Conservation (phyloP, 2,888 invertebrate genomes). For the Atrina japonica region DNA sequence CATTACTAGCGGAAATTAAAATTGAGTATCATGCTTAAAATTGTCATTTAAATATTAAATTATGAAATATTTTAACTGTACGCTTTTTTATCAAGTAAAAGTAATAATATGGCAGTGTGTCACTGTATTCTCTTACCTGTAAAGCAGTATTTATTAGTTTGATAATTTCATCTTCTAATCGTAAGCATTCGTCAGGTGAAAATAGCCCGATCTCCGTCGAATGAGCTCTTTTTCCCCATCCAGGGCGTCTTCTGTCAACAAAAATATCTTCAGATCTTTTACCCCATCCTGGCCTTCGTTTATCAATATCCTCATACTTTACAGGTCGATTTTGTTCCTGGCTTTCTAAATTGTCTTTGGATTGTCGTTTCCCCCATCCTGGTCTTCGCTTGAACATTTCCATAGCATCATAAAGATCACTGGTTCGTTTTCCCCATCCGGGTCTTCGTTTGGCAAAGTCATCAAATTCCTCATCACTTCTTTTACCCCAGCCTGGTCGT, state of each 20-base stretch:
- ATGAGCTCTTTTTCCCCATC: constrained; percentile 69
- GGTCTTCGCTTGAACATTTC: constrained; percentile 56
- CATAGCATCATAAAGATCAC: constrained; percentile 13
- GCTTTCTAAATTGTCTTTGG: constrained; percentile 37
- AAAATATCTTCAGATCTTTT: constrained; percentile 52
- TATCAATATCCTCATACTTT: constrained; percentile 38
- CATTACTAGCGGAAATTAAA: background rate
- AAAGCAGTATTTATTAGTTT: constrained; percentile 33
- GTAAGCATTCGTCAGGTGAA: constrained; percentile 38
- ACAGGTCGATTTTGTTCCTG: constrained; percentile 27
- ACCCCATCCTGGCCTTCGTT: constrained; percentile 66
- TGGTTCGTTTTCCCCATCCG: constrained; percentile 58
- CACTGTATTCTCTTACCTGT: constrained; percentile 42
- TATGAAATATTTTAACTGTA: no score
- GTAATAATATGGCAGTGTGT: background rate
- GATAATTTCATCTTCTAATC: constrained; percentile 35
- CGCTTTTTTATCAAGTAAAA: no score
- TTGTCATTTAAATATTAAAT: background rate
- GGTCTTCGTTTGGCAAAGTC: constrained; percentile 52
- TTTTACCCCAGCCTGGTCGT: constrained; percentile 64
- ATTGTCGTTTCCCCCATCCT: constrained; percentile 63
- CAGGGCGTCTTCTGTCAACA: constrained; percentile 60
- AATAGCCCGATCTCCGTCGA: constrained; percentile 67
- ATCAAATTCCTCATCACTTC: constrained; percentile 42
- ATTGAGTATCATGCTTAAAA: no score